Evolutionary conservation across 2,113 vertebrate genomes (phyloP), one percentile per base, ranked within the genome.

Genomic region (Bagarius yarrelli): DNA sequence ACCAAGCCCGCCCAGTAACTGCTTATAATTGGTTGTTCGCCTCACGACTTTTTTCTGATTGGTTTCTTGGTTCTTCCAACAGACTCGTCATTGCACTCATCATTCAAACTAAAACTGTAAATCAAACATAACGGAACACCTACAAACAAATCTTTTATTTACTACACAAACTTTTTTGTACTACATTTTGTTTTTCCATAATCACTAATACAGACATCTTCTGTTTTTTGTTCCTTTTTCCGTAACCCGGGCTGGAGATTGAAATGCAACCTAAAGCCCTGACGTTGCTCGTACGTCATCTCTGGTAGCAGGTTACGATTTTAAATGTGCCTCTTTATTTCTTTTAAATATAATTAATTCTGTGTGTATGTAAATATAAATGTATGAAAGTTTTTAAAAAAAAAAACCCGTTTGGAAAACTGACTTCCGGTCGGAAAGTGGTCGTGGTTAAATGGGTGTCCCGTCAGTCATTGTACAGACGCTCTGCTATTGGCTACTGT

Each of bases 1-100:
- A 15, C 75, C 52, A 76, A 71, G 16, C 83, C 75, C 86, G 81
- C 87, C 83, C 83, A 85, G 87, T 87, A 87, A 87, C 87, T 78
- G 52, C 61, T 8, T 50, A 15, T 79, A 57, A 86, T 55, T 30
- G 44, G 69, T 27, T 30, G 25, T 18, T 52, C 60, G 16, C 67
- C 36, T 63, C 70, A 73, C 50, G 27, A 73, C 27, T 34, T 27
- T 1, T 73, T 73, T 55, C 27, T 74, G 57, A 78, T 87, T 88
- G 87, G 87, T 44, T 40, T n/a, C 47, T 6, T 4, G 8, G 2
- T 18, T 30, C 25, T 4, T 25, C 23, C 64, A 73, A 72, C 67
- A 69, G 78, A 79, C 34, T 15, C 2, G 70, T n/a, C 16, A n/a
- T 18, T 1, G 34, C 8, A 13, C 12, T 2, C 21, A 52, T 52